phyloP scores from a whole-genome alignment of 2,797 vertebrate genomes.

The Eremophila alpestris region DNA sequence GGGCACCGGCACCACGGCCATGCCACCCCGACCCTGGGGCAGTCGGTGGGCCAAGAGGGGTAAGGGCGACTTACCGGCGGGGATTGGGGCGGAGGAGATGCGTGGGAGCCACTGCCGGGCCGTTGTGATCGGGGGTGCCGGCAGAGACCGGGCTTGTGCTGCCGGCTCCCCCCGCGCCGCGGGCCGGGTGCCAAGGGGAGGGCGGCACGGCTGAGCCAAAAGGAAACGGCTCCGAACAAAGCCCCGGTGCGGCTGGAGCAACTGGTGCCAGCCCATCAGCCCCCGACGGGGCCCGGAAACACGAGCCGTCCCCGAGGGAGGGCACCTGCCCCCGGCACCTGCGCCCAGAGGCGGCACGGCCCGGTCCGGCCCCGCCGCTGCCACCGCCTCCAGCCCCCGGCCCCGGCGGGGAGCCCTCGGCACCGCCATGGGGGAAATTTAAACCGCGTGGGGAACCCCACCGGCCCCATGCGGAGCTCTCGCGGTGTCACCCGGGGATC shows the following conservation, averaged over 20 bases:
- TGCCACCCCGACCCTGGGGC: background rate
- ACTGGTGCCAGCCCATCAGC: constrained; percentile 10
- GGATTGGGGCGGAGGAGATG: background rate
- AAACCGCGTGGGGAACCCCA: background rate
- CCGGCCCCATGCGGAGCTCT: background rate
- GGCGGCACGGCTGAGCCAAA: background rate
- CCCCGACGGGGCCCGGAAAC: background rate
- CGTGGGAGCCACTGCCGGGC: background rate
- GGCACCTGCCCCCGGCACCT: constrained; percentile 11
- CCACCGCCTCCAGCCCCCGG: background rate
- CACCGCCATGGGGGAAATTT: background rate
- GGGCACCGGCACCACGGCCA: background rate
- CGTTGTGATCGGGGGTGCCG: background rate
- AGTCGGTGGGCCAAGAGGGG: background rate
- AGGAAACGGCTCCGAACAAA: constrained; percentile 43
- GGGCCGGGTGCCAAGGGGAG: constrained; percentile 31
- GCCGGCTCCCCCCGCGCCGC: background rate
- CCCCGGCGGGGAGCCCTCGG: background rate
- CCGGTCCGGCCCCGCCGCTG: background rate
- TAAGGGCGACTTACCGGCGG: background rate
- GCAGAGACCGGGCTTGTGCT: background rate
- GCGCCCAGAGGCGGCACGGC: background rate
- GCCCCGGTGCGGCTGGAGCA: constrained; percentile 15
- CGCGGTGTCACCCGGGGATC: background rate
- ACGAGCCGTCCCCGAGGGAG: background rate